Evolutionary conservation across 2,113 vertebrate species (phyloP).

Genomic region (Suricata suricatta): DNA sequence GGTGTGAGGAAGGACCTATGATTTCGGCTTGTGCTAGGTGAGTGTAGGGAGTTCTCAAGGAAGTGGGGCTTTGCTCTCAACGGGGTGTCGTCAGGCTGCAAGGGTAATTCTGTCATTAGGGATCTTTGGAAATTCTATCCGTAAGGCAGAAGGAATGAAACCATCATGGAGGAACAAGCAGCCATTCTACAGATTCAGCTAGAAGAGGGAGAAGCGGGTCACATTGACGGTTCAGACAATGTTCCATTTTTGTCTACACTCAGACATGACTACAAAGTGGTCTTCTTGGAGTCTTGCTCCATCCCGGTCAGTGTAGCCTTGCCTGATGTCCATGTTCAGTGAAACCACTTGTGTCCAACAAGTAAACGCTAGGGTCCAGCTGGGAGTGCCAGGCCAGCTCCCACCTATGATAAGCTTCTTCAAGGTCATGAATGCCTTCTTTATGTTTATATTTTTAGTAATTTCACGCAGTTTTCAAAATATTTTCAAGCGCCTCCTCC

Average conservation of each 20-base stretch:
- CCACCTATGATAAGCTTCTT: not conserved
- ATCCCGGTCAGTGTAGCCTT: not conserved
- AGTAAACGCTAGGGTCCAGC: not conserved
- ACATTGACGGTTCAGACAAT: not conserved
- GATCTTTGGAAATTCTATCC: not conserved
- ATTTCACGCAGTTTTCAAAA: not conserved
- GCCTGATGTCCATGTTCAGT: not conserved
- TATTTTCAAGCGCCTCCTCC: not conserved
- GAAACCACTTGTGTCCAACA: not conserved
- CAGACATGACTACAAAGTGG: not conserved
- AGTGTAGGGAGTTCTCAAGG: not conserved
- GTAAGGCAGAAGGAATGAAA: not conserved
- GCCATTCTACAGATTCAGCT: not conserved
- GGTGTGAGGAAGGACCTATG: not conserved
- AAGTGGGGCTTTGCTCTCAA: not conserved
- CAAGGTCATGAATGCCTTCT: not conserved
- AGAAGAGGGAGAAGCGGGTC: fast-evolving
- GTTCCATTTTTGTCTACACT: not conserved
- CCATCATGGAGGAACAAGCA: not conserved
- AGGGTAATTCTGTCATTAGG: not conserved
- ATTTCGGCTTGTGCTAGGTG: not conserved
- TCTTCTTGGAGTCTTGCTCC: not conserved
- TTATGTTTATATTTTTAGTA: not conserved
- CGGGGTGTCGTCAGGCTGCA: not conserved
- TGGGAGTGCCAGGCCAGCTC: not conserved